phyloP scores from a whole-genome alignment of 2,113 vertebrate species.

The Phrynosoma platyrhinos region DNA sequence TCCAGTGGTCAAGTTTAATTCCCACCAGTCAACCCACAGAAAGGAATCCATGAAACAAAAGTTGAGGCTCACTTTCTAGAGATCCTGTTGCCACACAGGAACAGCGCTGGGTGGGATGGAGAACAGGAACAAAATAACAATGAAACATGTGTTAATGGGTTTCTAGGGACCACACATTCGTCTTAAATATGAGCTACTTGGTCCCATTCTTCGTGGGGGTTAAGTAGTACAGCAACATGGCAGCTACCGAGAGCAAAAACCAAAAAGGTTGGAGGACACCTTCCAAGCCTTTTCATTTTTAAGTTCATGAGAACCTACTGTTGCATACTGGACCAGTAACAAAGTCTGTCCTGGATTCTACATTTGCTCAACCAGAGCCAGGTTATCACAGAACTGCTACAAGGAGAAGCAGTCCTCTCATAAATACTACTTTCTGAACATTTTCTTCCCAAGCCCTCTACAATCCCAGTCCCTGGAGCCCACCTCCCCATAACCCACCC shows the following conservation, averaged over 20 bases:
- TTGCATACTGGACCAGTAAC: rapidly evolving
- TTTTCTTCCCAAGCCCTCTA: background rate
- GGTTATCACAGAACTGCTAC: background rate
- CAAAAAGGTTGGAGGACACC: background rate
- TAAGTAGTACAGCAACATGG: background rate
- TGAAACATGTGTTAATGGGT: background rate
- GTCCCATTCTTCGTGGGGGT: slow-evolving; percentile 1
- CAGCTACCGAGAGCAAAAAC: background rate
- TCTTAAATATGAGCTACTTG: background rate
- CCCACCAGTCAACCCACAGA: background rate
- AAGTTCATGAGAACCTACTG: background rate
- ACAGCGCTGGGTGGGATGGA: too few species aligned
- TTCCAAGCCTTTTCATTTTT: too few species aligned
- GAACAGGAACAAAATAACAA: background rate
- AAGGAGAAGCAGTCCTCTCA: slow-evolving; percentile 5
- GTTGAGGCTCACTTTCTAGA: too few species aligned
- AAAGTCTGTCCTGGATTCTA: background rate
- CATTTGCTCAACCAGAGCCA: background rate
- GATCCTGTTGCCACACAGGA: too few species aligned
- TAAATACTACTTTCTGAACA: background rate
- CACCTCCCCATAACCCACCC: too few species aligned
- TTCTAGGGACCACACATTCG: background rate
- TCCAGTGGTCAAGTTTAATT: background rate
- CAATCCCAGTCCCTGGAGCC: too few species aligned
- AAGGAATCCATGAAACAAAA: too few species aligned